Conservation (phyloP, 2,797 vertebrate genomes). For the Sebastes steindachneri region DNA sequence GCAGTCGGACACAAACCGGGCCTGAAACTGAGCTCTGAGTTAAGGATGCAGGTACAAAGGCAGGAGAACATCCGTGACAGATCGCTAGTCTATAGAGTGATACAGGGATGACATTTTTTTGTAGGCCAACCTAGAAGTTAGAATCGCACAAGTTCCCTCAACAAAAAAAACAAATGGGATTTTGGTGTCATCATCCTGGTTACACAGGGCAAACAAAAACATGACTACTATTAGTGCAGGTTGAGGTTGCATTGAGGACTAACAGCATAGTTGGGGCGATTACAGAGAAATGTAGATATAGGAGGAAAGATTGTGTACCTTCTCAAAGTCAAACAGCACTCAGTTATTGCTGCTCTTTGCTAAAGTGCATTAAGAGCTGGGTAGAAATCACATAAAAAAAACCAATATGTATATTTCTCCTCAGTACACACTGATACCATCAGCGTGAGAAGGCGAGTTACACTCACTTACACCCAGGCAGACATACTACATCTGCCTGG, state of each 20-base stretch:
- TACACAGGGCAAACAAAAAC: not conserved
- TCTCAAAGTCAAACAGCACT: slow-evolving; percentile 85
- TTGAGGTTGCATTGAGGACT: not conserved
- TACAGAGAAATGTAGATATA: not conserved
- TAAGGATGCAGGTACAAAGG: not conserved
- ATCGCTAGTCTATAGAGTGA: not conserved
- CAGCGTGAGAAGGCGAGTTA: slow-evolving; percentile 72
- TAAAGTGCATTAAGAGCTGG: not conserved
- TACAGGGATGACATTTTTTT: no score
- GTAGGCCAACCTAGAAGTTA: no score
- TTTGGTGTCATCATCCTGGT: slow-evolving; percentile 90
- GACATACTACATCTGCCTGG: slow-evolving; percentile 24
- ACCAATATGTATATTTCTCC: slow-evolving; percentile 42
- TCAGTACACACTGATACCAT: slow-evolving; percentile 73
- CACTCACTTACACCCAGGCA: slow-evolving; percentile 64
- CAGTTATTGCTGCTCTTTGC: not conserved
- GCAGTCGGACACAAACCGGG: no score
- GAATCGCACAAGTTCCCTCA: no score
- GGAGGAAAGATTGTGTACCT: slow-evolving; percentile 74
- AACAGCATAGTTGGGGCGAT: fast-evolving
- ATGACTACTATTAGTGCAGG: not conserved
- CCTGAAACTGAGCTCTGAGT: not conserved
- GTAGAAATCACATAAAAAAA: not conserved
- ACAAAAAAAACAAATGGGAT: no score
- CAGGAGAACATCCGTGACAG: not conserved